Conservation (phyloP, 2,888 invertebrate genomes). For the Tachina grossa region DNA sequence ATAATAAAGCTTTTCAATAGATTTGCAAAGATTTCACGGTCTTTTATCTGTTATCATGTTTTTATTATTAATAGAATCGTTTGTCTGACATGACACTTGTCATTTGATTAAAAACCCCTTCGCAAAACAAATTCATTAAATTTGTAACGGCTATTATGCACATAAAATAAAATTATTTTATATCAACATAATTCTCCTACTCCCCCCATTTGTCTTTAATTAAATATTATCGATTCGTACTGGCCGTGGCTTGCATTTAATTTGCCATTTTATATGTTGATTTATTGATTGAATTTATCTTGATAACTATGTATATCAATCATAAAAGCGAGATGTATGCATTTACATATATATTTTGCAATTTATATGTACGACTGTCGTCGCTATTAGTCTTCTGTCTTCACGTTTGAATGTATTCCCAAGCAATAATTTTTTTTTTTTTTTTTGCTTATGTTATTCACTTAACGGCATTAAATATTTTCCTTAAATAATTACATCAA, state of each 20-base stretch:
- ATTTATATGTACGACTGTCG: slow-evolving; percentile 23
- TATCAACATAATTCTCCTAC: neutral
- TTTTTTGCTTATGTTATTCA: slow-evolving; percentile 34
- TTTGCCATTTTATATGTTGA: slow-evolving; percentile 11
- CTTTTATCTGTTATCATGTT: too few relatives aligned
- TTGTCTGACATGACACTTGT: slow-evolving; percentile 34
- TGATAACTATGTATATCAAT: slow-evolving; percentile 53
- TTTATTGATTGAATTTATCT: slow-evolving; percentile 59
- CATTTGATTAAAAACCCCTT: slow-evolving; percentile 31
- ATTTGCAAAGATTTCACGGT: too few relatives aligned
- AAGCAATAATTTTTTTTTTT: slow-evolving; percentile 46
- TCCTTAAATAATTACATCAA: slow-evolving; percentile 42
- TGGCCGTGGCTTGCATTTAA: neutral
- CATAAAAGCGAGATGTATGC: slow-evolving; percentile 19
- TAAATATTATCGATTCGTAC: slow-evolving; percentile 22
- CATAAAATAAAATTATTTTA: neutral
- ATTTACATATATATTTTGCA: neutral
- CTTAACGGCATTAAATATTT: slow-evolving; percentile 5
- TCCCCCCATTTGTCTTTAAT: neutral
- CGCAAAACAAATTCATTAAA: slow-evolving; percentile 37
- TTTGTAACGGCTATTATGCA: slow-evolving; percentile 34
- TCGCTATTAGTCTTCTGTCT: slow-evolving; percentile 20
- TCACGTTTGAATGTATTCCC: slow-evolving; percentile 19
- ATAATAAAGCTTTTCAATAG: too few relatives aligned
- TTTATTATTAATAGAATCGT: slow-evolving; percentile 9